A percentile compares a stretch with the other conserved stretches of the same genome.
phyloP scores from a whole-genome alignment of 2,888 invertebrate species.

The Salticus scenicus region DNA sequence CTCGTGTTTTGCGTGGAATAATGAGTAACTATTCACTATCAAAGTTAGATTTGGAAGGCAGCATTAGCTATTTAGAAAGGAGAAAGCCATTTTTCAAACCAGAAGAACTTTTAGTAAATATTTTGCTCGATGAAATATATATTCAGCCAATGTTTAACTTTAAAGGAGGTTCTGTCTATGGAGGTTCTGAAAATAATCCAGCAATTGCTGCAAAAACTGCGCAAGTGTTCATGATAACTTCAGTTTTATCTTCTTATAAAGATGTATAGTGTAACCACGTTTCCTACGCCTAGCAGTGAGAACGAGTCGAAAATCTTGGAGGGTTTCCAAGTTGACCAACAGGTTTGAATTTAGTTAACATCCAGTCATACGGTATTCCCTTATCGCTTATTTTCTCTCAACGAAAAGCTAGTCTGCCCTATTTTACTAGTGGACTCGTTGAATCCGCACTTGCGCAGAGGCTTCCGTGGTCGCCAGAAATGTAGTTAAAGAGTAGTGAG shows the following conservation, averaged over 20 bases:
- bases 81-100: not conserved
- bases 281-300: no score
- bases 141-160: not conserved
- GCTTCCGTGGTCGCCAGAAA: no score
- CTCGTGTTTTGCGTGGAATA: not conserved
- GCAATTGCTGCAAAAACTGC: not conserved
- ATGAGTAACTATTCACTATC: not conserved
- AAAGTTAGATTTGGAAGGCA: not conserved
- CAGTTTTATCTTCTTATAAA: conserved; percentile 1
- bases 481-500: no score
- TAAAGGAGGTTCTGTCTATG: not conserved
- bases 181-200: not conserved
- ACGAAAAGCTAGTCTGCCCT: no score
- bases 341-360: no score
- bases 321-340: no score
- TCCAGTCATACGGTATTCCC: no score
- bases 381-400: no score
- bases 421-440: no score
- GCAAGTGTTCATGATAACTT: not conserved
- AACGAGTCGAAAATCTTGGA: no score
- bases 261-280: not conserved
- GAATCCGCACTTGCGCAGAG: no score
- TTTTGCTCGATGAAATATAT: not conserved
- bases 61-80: not conserved
- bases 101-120: not conserved